Percentiles rank a stretch among this genome's conserved stretches.
These are phyloP conservation scores for Myopa testacea DNA, from an alignment of 2,888 invertebrate species.

Conservation along the genomic window DNA sequence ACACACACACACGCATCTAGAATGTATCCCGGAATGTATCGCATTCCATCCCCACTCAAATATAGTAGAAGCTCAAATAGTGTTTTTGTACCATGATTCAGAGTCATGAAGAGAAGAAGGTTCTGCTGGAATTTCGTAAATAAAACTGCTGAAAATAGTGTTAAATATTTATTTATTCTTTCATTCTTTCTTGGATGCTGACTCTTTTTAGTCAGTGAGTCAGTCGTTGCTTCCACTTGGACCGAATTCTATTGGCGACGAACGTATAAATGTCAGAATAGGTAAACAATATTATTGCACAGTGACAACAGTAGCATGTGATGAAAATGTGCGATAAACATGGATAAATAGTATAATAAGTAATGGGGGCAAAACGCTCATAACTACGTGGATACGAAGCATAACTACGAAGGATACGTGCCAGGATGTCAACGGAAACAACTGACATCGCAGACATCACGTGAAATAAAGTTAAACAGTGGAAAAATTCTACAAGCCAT, in stretches of 20 bases:
- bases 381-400: neutral
- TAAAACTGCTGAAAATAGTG: neutral
- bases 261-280: constrained; percentile 18
- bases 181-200: neutral
- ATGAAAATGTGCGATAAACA: neutral
- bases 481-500: too few relatives aligned
- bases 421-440: too few relatives aligned
- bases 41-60: too few relatives aligned
- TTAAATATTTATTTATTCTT: neutral
- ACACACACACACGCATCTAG: too few relatives aligned
- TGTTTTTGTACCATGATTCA: too few relatives aligned
- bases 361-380: too few relatives aligned
- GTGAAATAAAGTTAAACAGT: too few relatives aligned
- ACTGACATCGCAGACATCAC: too few relatives aligned
- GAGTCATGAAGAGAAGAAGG: too few relatives aligned
- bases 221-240: constrained; percentile 53
- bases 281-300: constrained; percentile 21
- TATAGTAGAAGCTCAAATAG: too few relatives aligned
- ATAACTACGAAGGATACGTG: neutral
- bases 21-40: too few relatives aligned
- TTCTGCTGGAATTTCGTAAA: too few relatives aligned
- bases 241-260: neutral
- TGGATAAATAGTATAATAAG: neutral
- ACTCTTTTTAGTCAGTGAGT: constrained; percentile 28
- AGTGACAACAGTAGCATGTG: neutral